These are phyloP conservation scores for Cirrhinus molitorella DNA, from an alignment of 2,797 vertebrate species.

Conservation along the genomic window DNA sequence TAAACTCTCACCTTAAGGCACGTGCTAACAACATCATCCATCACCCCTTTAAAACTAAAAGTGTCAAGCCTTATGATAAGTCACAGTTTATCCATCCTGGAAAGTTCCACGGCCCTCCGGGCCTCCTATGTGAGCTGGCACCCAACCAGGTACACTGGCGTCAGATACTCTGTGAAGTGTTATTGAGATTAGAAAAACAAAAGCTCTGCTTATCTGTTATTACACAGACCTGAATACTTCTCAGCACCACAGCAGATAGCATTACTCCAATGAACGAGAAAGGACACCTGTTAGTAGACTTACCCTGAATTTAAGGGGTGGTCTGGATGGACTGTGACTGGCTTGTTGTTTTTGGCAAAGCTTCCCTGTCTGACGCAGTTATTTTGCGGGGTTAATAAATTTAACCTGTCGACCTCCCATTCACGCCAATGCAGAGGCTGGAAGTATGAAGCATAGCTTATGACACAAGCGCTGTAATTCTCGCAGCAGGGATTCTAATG, in stretches of 20 bases:
- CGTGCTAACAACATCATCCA: background rate
- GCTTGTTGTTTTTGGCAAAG: constrained; percentile 44
- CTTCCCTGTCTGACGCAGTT: constrained; percentile 49
- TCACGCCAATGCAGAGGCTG: constrained; percentile 36
- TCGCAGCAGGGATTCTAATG: background rate
- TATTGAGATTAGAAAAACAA: constrained; percentile 52
- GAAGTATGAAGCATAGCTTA: constrained; percentile 2
- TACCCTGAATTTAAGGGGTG: constrained; percentile 39
- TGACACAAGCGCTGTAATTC: background rate
- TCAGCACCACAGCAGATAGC: constrained; percentile 29
- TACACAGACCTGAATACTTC: constrained; percentile 54
- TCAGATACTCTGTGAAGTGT: constrained; percentile 55
- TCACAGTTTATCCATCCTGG: constrained; percentile 27
- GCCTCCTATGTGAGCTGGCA: constrained; percentile 44
- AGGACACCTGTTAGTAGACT: constrained; percentile 49
- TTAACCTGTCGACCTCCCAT: constrained; percentile 52
- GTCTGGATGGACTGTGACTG: constrained; percentile 22
- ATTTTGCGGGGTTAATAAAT: constrained; percentile 61
- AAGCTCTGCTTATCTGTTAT: constrained; percentile 55
- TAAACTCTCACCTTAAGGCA: background rate
- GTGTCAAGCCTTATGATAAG: constrained; percentile 19
- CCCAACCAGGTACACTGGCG: constrained; percentile 38
- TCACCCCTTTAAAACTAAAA: constrained; percentile 24
- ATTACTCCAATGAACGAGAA: constrained; percentile 21
- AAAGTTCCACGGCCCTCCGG: constrained; percentile 47